Base-by-base conservation (phyloP, 2,888 invertebrate species). In the Sinopyrophorus schimmeli region DNA sequence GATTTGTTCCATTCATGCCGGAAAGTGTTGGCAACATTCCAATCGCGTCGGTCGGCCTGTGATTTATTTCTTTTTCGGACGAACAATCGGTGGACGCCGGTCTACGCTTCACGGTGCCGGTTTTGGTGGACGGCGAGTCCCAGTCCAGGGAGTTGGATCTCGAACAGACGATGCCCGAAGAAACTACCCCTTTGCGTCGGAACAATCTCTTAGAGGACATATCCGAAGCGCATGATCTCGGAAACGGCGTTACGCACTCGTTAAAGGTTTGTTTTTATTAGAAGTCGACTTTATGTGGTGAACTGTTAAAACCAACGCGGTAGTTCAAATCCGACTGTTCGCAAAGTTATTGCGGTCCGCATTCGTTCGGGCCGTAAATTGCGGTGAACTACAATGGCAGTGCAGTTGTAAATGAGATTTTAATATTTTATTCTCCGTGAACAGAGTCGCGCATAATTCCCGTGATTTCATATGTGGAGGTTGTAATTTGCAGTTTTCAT, bases 61-160 rank as follows among this genome's bases (percentile, higher is more conserved):
- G 30, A 35, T 32, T 39, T 39, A 40, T 11, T 32, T 46, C 48
- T 34, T 35, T 47, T 24, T 53, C 54, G 20, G 48, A 34, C 12
- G 55, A 52, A 44, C 49, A 58, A 21, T 52, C 56, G 20, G 48
- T 62, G 37, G 84, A 83, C 17, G 77, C 75, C 40, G 83, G 80
- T 55, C 86, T 76, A 57, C 85, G 75, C 66, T 85, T 86, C 2
- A 87, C 85, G 1, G 87, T 87, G 7, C 86, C 86, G 1, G 86
- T 87, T 66, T 79, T 79, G 17, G 80, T 75, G 14, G 85, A 86
- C 21, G 86, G 83, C 14, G 82, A 84, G 68, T 87, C 86, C 86
- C 86, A 87, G 67, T 87, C 87, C 55, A 83, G 70, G 26, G 71
- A 71, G 55, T 69, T 69, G 24, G 59, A 54, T n/a, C 47, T 20